These are phyloP conservation scores for Gonioctena quinquepunctata DNA, from an alignment of 1,140 invertebrate genomes.

Conservation along the genomic window DNA sequence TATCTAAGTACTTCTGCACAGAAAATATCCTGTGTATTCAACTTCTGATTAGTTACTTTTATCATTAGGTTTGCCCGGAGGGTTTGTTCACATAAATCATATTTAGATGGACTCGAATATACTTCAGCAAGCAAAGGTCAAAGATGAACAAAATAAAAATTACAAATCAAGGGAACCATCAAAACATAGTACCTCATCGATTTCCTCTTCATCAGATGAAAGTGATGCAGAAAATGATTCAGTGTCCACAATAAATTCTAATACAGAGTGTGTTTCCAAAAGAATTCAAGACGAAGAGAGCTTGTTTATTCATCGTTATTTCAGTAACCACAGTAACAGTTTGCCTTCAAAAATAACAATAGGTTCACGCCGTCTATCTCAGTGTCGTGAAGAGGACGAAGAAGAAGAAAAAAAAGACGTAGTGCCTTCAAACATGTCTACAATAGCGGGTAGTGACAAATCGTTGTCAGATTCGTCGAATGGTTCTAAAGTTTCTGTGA, in stretches of 20 bases:
- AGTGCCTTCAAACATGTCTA: conserved; percentile 46
- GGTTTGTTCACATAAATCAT: too few relatives aligned
- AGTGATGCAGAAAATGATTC: not conserved
- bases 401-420: conserved; percentile 65
- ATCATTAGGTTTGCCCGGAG: too few relatives aligned
- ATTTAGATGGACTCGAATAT: not conserved
- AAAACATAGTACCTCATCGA: not conserved
- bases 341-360: conserved; percentile 43
- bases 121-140: not conserved
- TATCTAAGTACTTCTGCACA: too few relatives aligned
- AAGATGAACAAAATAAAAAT: not conserved
- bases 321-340: conserved; percentile 69
- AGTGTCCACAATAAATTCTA: not conserved
- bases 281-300: conserved; percentile 10
- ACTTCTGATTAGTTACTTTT: too few relatives aligned
- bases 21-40: too few relatives aligned
- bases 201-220: not conserved
- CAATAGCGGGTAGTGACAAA: conserved; percentile 46
- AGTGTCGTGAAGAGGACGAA: conserved; percentile 82
- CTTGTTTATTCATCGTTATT: conserved; percentile 72
- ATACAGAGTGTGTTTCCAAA: not conserved
- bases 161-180: not conserved
- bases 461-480: conserved; percentile 50
- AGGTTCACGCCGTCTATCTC: conserved; percentile 69
- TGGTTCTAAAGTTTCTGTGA: conserved; percentile 51